Evolutionary conservation across 2,797 vertebrate species (phyloP).

Genomic region (Hoplostethus mediterraneus): DNA sequence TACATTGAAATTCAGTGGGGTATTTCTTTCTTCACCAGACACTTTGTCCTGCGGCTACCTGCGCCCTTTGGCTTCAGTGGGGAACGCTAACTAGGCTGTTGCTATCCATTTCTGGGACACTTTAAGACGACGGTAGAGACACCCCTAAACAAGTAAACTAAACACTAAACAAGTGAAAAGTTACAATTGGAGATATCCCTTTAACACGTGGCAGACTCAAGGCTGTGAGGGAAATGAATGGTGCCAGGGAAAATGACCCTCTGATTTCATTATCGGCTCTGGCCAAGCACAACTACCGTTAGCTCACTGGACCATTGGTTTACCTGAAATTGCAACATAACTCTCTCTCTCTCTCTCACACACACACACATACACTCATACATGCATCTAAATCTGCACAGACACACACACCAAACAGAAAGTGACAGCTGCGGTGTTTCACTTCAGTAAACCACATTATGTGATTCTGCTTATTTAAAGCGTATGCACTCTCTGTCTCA

Average conservation of each 20-base stretch:
- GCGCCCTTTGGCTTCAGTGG: conserved; percentile 2
- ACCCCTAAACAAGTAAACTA: not conserved
- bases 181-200: not conserved
- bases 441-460: conserved; percentile 34
- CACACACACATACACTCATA: not conserved
- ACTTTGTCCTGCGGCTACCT: conserved; percentile 4
- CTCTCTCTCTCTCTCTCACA: not conserved
- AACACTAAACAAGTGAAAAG: conserved; percentile 2
- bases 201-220: conserved; percentile 1
- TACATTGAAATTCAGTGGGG: not conserved
- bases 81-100: conserved; percentile 25
- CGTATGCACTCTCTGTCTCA: conserved; percentile 30
- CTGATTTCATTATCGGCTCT: conserved; percentile 56
- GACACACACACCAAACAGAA: conserved; percentile 23
- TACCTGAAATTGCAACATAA: conserved; percentile 36
- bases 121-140: not conserved
- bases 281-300: conserved; percentile 22
- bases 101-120: not conserved
- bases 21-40: not conserved
- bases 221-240: not conserved
- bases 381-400: not conserved
- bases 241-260: conserved; percentile 38
- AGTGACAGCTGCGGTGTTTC: conserved; percentile 59
- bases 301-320: conserved; percentile 11
- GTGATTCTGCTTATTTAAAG: conserved; percentile 51